Conservation (phyloP, 2,797 vertebrate genomes). For the Dryobates pubescens region DNA sequence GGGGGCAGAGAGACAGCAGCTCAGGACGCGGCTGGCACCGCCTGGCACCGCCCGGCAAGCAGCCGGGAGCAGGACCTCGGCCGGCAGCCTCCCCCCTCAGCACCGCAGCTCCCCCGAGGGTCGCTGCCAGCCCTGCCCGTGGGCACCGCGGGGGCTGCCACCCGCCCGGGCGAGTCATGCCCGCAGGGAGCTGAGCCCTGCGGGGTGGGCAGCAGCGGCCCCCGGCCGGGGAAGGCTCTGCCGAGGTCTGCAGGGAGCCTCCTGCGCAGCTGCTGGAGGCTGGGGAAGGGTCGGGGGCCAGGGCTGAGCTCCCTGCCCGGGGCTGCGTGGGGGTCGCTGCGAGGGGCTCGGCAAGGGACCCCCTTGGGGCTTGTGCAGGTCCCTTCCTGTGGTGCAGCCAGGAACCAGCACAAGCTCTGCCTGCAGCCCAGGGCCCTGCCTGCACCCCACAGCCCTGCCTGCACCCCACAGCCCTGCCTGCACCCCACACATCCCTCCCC, state of each 20-base stretch:
- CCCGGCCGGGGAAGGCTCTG: accelerated
- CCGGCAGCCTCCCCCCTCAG: too few species aligned
- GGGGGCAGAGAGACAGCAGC: not conserved
- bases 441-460: too few species aligned
- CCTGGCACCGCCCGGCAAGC: not conserved
- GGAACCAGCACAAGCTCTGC: accelerated
- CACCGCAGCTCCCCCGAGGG: not conserved
- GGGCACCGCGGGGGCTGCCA: too few species aligned
- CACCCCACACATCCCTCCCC: too few species aligned
- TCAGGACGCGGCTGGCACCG: not conserved
- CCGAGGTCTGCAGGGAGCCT: not conserved
- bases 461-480: too few species aligned
- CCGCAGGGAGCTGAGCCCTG: not conserved
- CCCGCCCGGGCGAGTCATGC: too few species aligned
- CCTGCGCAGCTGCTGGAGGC: not conserved
- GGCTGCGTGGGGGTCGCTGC: not conserved
- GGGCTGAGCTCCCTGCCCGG: too few species aligned
- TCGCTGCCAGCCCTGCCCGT: not conserved
- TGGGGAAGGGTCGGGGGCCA: not conserved
- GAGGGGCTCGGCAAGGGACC: too few species aligned
- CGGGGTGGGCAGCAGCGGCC: not conserved
- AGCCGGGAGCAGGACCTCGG: accelerated
- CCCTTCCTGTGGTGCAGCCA: not conserved
- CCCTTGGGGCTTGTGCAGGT: accelerated
- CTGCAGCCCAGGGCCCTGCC: too few species aligned